Conservation (phyloP, 2,797 vertebrate species). For the Acanthurus lineatus region DNA sequence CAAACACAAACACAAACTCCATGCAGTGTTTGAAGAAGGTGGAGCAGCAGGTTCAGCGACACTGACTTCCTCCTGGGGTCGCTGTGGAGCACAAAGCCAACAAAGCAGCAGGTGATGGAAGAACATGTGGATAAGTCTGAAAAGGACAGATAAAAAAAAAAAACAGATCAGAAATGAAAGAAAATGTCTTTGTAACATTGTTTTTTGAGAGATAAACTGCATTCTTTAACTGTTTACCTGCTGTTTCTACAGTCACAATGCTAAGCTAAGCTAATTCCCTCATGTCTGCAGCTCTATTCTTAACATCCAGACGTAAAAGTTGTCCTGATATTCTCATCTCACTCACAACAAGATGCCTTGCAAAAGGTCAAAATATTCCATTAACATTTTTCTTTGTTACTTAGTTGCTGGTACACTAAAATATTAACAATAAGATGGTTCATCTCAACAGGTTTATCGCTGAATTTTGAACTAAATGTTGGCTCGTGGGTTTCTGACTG, state of each 20-base stretch:
- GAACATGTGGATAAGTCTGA: too few relatives aligned
- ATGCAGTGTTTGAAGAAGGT: background rate
- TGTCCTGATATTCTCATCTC: background rate
- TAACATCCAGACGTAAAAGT: background rate
- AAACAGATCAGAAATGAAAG: too few relatives aligned
- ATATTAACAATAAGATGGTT: conserved; percentile 19
- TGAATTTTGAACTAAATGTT: conserved; percentile 3
- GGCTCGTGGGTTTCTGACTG: background rate
- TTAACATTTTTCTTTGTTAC: background rate
- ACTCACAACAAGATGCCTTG: background rate
- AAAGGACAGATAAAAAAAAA: too few relatives aligned
- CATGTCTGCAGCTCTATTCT: background rate
- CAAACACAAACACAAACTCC: background rate
- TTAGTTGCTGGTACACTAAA: background rate
- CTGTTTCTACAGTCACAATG: too few relatives aligned
- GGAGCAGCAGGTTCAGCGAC: background rate
- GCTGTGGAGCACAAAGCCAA: too few relatives aligned
- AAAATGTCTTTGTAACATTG: too few relatives aligned
- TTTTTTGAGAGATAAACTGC: too few relatives aligned
- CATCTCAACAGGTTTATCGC: background rate
- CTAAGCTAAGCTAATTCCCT: too few relatives aligned
- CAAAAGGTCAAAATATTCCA: background rate
- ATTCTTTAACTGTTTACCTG: too few relatives aligned
- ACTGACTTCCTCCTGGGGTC: too few relatives aligned
- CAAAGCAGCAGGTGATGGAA: too few relatives aligned